Conservation (phyloP, 2,797 vertebrate genomes). For the Propithecus deckenii region DNA sequence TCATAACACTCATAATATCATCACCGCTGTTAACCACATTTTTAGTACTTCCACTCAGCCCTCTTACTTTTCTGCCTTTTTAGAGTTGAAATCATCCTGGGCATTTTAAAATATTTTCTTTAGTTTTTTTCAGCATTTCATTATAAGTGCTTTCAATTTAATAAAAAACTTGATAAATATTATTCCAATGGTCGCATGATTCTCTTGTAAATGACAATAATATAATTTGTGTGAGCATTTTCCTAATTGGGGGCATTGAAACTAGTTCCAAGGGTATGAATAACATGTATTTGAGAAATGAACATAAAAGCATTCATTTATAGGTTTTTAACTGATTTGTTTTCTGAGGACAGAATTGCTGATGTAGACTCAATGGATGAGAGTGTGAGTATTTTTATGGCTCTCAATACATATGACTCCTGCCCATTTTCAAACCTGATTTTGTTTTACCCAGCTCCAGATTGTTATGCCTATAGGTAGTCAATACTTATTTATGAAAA, state of each 20-base stretch:
- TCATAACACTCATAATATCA: neutral
- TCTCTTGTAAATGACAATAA: neutral
- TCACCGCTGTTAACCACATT: neutral
- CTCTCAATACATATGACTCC: neutral
- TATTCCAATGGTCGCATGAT: neutral
- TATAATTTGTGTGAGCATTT: conserved; percentile 3
- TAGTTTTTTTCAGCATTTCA: conserved; percentile 15
- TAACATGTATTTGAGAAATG: neutral
- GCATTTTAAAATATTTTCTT: neutral
- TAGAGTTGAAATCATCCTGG: neutral
- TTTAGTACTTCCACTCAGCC: neutral
- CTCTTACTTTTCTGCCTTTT: neutral
- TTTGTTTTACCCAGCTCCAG: conserved; percentile 20
- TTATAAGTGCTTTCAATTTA: neutral
- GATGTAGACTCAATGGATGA: neutral
- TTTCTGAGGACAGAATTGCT: neutral
- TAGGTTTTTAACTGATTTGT: neutral
- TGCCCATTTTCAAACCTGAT: neutral
- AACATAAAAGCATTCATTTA: neutral
- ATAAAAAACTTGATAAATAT: neutral
- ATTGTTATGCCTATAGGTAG: neutral
- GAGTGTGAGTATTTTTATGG: neutral
- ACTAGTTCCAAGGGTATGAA: neutral
- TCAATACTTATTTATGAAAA: conserved; percentile 56
- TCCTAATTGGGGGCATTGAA: neutral